Conservation (phyloP, 1,140 invertebrate genomes). For the Leptinotarsa texana region DNA sequence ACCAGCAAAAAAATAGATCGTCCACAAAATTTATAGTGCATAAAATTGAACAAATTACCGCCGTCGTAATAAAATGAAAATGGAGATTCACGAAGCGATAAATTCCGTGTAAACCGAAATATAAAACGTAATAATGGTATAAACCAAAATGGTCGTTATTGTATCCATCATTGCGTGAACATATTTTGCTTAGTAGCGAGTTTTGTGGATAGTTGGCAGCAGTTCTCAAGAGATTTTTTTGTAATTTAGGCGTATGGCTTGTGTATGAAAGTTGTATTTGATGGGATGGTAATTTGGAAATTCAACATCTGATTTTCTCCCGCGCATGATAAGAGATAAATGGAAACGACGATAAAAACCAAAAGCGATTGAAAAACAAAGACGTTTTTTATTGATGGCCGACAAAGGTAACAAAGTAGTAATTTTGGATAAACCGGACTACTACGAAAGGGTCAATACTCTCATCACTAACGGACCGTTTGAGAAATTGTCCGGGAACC, state of each 20-base stretch:
- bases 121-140: conserved; percentile 3
- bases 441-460: too few relatives aligned
- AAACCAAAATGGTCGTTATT: background rate
- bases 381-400: too few relatives aligned
- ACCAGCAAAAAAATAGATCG: background rate
- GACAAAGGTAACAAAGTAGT: too few relatives aligned
- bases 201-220: background rate
- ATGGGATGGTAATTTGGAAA: too few relatives aligned
- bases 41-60: conserved; percentile 14
- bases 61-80: background rate
- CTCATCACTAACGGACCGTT: too few relatives aligned
- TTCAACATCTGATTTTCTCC: too few relatives aligned
- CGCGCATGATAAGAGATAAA: too few relatives aligned
- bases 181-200: background rate
- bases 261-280: too few relatives aligned
- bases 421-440: too few relatives aligned
- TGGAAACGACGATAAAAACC: too few relatives aligned
- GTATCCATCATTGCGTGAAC: conserved; percentile 1
- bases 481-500: too few relatives aligned
- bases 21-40: conserved; percentile 17
- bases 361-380: too few relatives aligned
- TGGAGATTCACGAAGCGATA: conserved; percentile 9
- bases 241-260: background rate
- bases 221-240: background rate
- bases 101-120: conserved; percentile 7